Conservation (phyloP, 2,113 vertebrate species). For the Eolophus roseicapilla region DNA sequence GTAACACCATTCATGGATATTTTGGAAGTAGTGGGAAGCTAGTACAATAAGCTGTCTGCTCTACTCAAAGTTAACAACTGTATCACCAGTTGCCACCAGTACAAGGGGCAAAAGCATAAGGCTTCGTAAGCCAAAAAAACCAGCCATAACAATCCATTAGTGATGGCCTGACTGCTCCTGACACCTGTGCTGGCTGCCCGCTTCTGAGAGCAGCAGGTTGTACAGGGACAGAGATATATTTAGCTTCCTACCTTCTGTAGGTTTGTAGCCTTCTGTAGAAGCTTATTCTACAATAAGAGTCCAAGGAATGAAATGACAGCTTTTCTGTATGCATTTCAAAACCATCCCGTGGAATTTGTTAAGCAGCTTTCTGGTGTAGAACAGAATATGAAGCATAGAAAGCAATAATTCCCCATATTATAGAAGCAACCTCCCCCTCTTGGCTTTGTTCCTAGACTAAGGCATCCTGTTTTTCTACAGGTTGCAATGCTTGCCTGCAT, state of each 20-base stretch:
- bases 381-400: slow-evolving; percentile 13
- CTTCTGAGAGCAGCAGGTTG: neutral
- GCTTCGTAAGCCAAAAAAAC: neutral
- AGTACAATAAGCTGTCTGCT: neutral
- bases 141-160: neutral
- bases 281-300: neutral
- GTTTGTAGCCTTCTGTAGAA: neutral
- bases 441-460: neutral
- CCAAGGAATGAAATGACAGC: neutral
- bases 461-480: neutral
- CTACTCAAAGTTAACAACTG: neutral
- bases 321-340: neutral
- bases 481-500: neutral
- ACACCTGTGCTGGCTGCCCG: neutral
- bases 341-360: neutral
- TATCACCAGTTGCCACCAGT: neutral
- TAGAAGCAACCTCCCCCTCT: neutral
- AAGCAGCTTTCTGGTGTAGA: neutral
- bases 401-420: neutral
- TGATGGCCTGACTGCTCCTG: neutral
- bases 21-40: neutral
- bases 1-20: neutral
- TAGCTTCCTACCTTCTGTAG: neutral
- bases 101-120: neutral
- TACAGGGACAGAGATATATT: neutral